Percentiles rank a stretch among this genome's conserved stretches.
Conservation (phyloP, 2,797 vertebrate genomes). For the Myiothlypis coronata region DNA sequence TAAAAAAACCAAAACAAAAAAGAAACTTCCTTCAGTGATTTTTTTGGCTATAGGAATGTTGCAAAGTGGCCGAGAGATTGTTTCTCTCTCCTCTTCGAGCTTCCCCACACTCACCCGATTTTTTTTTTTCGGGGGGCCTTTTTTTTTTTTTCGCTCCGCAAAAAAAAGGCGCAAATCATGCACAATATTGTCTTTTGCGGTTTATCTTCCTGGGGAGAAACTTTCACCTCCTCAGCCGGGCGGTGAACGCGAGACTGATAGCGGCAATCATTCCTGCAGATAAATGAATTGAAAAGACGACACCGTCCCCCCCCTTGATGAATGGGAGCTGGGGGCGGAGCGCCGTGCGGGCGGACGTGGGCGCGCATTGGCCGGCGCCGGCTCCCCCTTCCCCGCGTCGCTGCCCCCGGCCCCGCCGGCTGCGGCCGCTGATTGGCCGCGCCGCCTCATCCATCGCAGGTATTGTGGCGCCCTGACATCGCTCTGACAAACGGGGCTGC, state of each 20-base stretch:
- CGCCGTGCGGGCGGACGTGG: conserved; percentile 80
- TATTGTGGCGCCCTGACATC: conserved; percentile 86
- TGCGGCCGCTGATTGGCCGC: conserved; percentile 91
- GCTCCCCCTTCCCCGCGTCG: conserved; percentile 75
- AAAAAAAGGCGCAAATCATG: conserved; percentile 87
- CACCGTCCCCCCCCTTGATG: conserved; percentile 98
- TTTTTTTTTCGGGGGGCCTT: conserved; percentile 51
- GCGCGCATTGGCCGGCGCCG: conserved; percentile 79
- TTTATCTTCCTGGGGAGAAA: conserved; percentile 99
- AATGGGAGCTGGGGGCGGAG: conserved; percentile 91
- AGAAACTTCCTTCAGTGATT: conserved; percentile 57
- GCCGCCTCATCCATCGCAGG: conserved; percentile 93
- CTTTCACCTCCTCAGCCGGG: conserved; percentile 99
- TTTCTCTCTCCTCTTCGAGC: conserved; percentile 56
- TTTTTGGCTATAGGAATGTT: conserved; percentile 60
- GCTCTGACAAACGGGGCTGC: conserved; percentile 80
- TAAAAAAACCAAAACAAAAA: neutral
- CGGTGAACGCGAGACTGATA: conserved; percentile 99
- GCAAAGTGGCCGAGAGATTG: conserved; percentile 37
- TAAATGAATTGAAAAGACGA: conserved; percentile 99
- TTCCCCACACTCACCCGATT: conserved; percentile 31
- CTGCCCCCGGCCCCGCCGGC: conserved; percentile 83
- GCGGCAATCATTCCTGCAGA: conserved; percentile 99
- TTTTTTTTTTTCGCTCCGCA: conserved; percentile 28
- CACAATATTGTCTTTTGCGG: conserved; percentile 98